A percentile compares a stretch with the other conserved stretches of the same genome.
These are phyloP conservation scores for Phoeniculus purpureus DNA, from an alignment of 2,797 vertebrate genomes.

Conservation along the genomic window DNA sequence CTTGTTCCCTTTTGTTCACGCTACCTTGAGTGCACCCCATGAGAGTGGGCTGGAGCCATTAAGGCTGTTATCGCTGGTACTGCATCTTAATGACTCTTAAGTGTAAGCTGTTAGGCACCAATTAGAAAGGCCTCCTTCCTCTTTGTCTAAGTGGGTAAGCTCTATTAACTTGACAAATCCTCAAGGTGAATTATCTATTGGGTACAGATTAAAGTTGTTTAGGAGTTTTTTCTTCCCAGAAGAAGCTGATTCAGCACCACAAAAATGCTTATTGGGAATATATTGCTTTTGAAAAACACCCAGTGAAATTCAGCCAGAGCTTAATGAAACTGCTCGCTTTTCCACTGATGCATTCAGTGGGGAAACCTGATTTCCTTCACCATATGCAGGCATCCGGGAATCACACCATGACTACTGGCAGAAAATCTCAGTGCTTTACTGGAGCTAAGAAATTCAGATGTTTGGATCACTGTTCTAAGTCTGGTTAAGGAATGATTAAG, in stretches of 20 bases:
- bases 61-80: conserved; percentile 58
- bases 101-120: conserved; percentile 59
- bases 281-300: conserved; percentile 41
- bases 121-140: conserved; percentile 64
- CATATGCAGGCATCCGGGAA: not conserved
- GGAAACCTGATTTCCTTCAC: conserved; percentile 10
- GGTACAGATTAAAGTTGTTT: conserved; percentile 58
- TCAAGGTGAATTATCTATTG: conserved; percentile 58
- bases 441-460: not conserved
- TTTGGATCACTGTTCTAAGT: not conserved
- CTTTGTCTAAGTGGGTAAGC: conserved; percentile 50
- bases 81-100: conserved; percentile 63
- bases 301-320: conserved; percentile 37
- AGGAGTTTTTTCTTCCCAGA: conserved; percentile 39
- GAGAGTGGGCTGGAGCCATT: conserved; percentile 54
- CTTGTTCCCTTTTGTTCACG: conserved; percentile 28
- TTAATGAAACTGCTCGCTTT: conserved; percentile 48
- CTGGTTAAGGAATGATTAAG: not conserved
- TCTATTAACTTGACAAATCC: conserved; percentile 66
- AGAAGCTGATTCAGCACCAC: conserved; percentile 53
- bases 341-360: conserved; percentile 7
- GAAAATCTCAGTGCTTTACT: not conserved
- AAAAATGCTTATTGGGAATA: conserved; percentile 44
- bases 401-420: not conserved
- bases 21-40: conserved; percentile 50